These are phyloP conservation scores for Malthinus seriepunctatus DNA, from an alignment of 2,888 invertebrate genomes.

Conservation along the genomic window DNA sequence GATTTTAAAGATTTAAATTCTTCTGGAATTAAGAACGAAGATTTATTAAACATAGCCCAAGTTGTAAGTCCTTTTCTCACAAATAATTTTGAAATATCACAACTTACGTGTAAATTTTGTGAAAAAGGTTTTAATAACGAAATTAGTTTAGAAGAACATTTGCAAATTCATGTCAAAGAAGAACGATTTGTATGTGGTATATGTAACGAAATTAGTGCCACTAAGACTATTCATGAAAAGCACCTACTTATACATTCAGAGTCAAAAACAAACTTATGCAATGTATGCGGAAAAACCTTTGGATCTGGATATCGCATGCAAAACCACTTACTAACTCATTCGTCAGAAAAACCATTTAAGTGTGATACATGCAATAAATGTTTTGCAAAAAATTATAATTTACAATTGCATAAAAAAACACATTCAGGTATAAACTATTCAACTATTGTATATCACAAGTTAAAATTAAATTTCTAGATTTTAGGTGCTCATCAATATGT, in stretches of 20 bases:
- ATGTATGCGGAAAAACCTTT: constrained; percentile 40
- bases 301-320: constrained; percentile 37
- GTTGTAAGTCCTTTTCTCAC: no score
- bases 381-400: constrained; percentile 38
- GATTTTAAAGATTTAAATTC: no score
- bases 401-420: constrained; percentile 39
- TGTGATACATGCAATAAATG: constrained; percentile 38
- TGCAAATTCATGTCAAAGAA: constrained; percentile 25
- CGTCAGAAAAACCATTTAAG: constrained; percentile 35
- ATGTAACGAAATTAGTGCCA: constrained; percentile 34
- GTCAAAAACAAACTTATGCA: constrained; percentile 38
- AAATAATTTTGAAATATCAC: no score
- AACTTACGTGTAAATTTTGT: constrained; percentile 30
- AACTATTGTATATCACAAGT: constrained; percentile 1
- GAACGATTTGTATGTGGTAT: constrained; percentile 33
- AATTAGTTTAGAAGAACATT: constrained; percentile 32
- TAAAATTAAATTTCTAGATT: constrained; percentile 3
- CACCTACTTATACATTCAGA: constrained; percentile 36
- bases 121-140: constrained; percentile 30
- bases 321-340: constrained; percentile 40
- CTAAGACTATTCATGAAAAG: constrained; percentile 32
- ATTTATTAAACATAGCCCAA: no score
- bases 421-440: constrained; percentile 40
- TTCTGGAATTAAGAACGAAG: no score
- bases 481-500: constrained; percentile 37